Conservation (phyloP, 2,888 invertebrate species). For the Pseudococcus longispinus region DNA sequence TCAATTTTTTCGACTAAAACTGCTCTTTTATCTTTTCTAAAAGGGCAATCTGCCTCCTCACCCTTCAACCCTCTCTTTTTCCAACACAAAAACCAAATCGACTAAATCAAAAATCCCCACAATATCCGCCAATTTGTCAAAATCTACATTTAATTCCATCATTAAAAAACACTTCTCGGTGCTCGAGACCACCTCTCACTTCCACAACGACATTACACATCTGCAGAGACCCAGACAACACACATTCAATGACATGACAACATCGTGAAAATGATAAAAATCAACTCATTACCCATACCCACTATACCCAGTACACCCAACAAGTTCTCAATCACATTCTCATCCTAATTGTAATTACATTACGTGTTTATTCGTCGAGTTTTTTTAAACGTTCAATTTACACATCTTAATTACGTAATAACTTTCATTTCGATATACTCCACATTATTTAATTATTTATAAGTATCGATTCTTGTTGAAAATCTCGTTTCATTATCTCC, state of each 20-base stretch:
- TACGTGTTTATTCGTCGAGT: neutral
- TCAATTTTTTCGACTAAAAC: no score
- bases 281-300: neutral
- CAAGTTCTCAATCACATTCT: neutral
- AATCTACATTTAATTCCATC: neutral
- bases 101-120: no score
- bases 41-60: no score
- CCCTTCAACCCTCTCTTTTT: no score
- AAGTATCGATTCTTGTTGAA: neutral
- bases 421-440: conserved; percentile 5
- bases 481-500: neutral
- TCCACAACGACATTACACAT: neutral
- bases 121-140: no score
- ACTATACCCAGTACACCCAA: neutral
- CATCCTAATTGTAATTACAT: neutral
- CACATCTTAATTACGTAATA: neutral
- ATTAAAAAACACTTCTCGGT: neutral
- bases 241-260: neutral
- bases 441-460: neutral
- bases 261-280: neutral
- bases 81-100: no score
- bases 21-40: no score
- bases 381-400: neutral
- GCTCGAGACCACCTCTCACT: neutral
- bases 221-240: neutral